Evolutionary conservation across 2,113 vertebrate genomes (phyloP), one percentile per base, ranked within the genome.

Genomic region (Spea bombifrons): DNA sequence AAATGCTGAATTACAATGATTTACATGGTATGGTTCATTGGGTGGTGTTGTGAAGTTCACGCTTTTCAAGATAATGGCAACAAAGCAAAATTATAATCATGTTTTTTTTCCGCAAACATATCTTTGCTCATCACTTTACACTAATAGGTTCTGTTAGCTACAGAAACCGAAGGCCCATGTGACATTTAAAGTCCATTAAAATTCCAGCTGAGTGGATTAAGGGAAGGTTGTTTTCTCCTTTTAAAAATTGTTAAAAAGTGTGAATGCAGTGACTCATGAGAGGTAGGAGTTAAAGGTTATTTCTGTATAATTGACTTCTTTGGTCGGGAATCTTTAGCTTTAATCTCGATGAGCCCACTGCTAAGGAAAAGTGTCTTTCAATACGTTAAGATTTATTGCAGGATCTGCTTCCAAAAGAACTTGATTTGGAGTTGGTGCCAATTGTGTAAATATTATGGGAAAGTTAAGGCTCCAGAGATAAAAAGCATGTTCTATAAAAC

Each of bases 381-480:
- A 84, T 78, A 79, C 72, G 84, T 86, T 90, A 87, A 45, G 73
- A 78, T 86, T 88, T 84, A 84, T 84, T 88, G 64, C 15, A 77
- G 12, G 48, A 10, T 75, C 75, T 89, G 83, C 88, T 90, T 90
- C 85, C 77, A 30, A 80, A 81, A 83, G 55, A 71, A 71, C 81
- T 83, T 87, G 79, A 85, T 71, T 83, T 70, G 84, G 75, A 87
- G 87, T 83, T 86, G 46, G 68, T 88, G 86, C 86, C 80, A 84
- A 75, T 13, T 17, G 73, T 68, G 48, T 87, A 87, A 89, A 89
- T 82, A 86, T 75, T 86, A 30, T 76, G 50, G 77, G 82, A 85
- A 88, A 83, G 67, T 83, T 75, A 83, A 85, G 75, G 46, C 78
- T 85, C 73, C 55, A 48, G 61, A 83, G 84, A 80, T 77, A 75